Base-by-base conservation (phyloP, 2,113 vertebrate genomes). In the Seriola rivoliana region DNA sequence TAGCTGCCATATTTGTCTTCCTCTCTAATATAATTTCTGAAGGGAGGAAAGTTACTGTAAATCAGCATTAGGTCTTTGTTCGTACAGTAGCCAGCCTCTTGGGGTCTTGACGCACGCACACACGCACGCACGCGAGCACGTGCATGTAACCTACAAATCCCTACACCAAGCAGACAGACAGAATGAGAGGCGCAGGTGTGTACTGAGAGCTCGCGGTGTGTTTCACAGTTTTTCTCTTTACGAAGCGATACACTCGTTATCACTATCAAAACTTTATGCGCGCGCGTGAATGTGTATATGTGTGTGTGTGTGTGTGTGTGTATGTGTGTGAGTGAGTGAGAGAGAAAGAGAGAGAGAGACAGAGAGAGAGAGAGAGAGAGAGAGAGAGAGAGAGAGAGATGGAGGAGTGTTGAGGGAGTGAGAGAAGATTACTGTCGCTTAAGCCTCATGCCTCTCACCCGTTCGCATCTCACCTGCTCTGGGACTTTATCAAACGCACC, bases 391-490 rank as follows among this genome's bases (percentile, higher is more conserved):
- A 52, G 65, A 23, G 71, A 80, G 65, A 60, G 66, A 29, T 10
- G 12, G 11, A 19, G 36, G 36, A 16, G 38, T 44, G 50, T 63
- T 58, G 64, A 58, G 71, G 7, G 75, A 60, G 80, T 44, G 67
- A 75, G 48, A 75, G 77, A 70, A 70, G 88, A 89, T 92, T 91
- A 91, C 34, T 13, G 48, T 69, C 32, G 74, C 5, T 63, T 89
- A 88, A 90, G 21, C 73, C 65, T 59, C 62, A 70, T 80, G 68
- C 73, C 46, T 65, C 66, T 82, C 78, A 6, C 29, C 13, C 65
- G 73, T 64, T 62, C 32, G 34, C 72, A 1, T 65, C 76, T 89
- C 85, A 88, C 91, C 92, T 88, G 85, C 80, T 14, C 69, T 1
- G 58, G 63, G 71, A 84, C 74, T 46, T 46, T 25, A 14, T 19